Conservation (phyloP, 2,113 vertebrate genomes). For the Colius striatus region DNA sequence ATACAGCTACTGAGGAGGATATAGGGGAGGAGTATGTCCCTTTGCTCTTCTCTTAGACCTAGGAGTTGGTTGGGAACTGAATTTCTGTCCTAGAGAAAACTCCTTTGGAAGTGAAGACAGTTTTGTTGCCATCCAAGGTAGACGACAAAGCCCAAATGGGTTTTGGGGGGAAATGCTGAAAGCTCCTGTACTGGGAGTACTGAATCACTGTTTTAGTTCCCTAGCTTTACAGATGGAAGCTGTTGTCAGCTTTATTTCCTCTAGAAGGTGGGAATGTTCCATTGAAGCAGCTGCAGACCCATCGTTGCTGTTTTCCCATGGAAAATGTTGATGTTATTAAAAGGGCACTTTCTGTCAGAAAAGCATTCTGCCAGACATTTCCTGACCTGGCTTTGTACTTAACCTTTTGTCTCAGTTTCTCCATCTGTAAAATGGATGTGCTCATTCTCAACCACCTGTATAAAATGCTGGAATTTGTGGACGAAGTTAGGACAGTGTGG, state of each 20-base stretch:
- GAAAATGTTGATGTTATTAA: constrained; percentile 64
- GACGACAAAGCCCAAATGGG: neutral
- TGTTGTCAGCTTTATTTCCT: constrained; percentile 49
- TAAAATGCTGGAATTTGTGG: constrained; percentile 18
- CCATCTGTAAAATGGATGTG: constrained; percentile 45
- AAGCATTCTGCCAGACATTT: constrained; percentile 48
- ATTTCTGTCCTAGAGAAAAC: neutral
- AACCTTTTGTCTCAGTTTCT: constrained; percentile 63
- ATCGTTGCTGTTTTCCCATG: constrained; percentile 41
- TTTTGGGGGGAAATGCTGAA: neutral
- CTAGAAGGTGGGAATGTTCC: constrained; percentile 62
- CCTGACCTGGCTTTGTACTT: constrained; percentile 54
- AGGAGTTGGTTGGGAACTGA: neutral
- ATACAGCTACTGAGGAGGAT: neutral
- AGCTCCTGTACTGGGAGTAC: neutral
- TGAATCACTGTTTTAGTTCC: neutral
- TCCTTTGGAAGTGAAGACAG: neutral
- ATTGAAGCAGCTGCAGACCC: constrained; percentile 41
- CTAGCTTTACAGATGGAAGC: constrained; percentile 45
- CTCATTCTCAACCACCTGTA: constrained; percentile 38
- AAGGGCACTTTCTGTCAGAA: constrained; percentile 58
- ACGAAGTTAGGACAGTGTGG: neutral
- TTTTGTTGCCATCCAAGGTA: neutral
- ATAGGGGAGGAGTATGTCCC: neutral
- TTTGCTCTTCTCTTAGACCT: neutral